These are phyloP conservation scores for Drosophila sulfurigaster DNA, from an alignment of 1,140 invertebrate species.

Conservation along the genomic window DNA sequence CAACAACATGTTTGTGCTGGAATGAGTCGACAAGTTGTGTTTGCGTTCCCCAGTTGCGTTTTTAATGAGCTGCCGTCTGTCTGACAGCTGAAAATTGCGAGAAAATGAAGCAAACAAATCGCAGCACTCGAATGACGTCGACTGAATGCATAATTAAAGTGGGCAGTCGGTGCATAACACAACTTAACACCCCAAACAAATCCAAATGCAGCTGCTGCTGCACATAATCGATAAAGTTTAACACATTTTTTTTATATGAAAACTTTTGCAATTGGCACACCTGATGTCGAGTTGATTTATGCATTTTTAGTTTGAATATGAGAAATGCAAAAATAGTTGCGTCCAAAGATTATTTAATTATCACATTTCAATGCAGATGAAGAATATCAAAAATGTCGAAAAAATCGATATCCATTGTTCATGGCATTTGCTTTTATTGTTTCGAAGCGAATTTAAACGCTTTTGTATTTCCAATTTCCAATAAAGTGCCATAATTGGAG, in stretches of 20 bases:
- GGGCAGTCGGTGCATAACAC: constrained; percentile 17
- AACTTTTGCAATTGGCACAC: constrained; percentile 12
- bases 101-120: constrained; percentile 21
- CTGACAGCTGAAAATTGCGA: constrained; percentile 5
- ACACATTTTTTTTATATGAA: constrained; percentile 8
- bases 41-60: background rate
- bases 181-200: constrained; percentile 36
- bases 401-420: too few relatives aligned
- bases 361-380: too few relatives aligned
- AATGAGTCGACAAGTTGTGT: constrained; percentile 3
- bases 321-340: too few relatives aligned
- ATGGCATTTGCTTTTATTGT: too few relatives aligned
- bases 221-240: constrained; percentile 42
- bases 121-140: constrained; percentile 11
- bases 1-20: background rate
- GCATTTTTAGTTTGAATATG: too few relatives aligned
- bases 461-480: too few relatives aligned
- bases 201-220: constrained; percentile 5
- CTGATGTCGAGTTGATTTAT: background rate
- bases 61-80: constrained; percentile 1
- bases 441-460: too few relatives aligned
- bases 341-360: too few relatives aligned
- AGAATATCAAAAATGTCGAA: too few relatives aligned
- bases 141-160: constrained; percentile 37
- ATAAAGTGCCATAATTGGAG: background rate